Evolutionary conservation across 2,888 invertebrate species (phyloP), one percentile per base, ranked within the genome.

Genomic region (Campaea margaritaria): DNA sequence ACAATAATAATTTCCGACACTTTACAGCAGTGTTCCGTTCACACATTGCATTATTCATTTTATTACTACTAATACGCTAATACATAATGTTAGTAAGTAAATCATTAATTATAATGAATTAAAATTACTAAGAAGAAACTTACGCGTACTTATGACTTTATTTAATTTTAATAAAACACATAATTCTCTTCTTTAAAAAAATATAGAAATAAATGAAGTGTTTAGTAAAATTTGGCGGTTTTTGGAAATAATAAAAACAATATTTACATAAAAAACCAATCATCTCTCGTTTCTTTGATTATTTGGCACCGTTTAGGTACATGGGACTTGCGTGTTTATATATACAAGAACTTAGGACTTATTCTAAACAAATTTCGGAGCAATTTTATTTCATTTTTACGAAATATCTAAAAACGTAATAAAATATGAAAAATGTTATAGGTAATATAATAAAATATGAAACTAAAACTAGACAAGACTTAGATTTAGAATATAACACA

Each of bases 281-380:
- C 53, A 55, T 34, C 55, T 58, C 60, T 53, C 38, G 49, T 47
- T 52, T 27, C 56, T 51, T 56, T 51, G 28, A 59, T 55, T 75
- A 79, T 80, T 89, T 89, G 89, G 90, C 90, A 87, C 89, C 90
- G 75, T 68, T 85, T 86, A 90, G 91, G 91, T 90, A 90, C 90
- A 83, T 82, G 73, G 83, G 88, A 86, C 86, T 85, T 82, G 31
- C 70, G 58, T 58, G 67, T 76, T 71, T 69, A 76, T 81, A 82
- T 85, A 68, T 82, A 85, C 83, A 86, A 73, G 38, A 58, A 46
- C 57, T 63, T 61, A 64, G n/a, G 4, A 34, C 36, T 48, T 58
- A 58, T 0, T 15, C 9, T 58, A 49, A 36, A 15, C 27, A 15
- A 49, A 15, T 28, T 38, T 15, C 13, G 8, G 9, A 38, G 12